These are phyloP conservation scores for Pampusana beccarii DNA, from an alignment of 2,113 vertebrate genomes.

Conservation along the genomic window DNA sequence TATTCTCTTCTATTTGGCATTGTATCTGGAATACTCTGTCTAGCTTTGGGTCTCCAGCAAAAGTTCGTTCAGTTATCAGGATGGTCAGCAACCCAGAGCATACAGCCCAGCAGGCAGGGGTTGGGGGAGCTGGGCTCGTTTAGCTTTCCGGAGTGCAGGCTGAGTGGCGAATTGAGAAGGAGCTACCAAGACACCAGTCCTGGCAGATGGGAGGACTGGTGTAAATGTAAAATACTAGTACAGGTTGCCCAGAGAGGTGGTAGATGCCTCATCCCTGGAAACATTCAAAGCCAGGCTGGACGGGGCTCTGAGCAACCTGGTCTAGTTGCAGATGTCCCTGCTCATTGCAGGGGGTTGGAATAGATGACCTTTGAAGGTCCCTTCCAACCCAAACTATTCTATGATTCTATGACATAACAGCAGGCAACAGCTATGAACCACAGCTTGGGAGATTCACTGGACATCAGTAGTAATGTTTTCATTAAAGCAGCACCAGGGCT, in stretches of 20 bases:
- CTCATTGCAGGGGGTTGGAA: no score
- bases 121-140: neutral
- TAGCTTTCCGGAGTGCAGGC: no score
- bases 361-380: no score
- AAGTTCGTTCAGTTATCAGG: neutral
- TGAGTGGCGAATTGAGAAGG: neutral
- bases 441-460: neutral
- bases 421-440: neutral
- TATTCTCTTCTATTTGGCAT: neutral
- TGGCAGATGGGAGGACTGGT: no score
- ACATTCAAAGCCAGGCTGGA: no score
- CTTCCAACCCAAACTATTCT: no score
- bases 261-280: no score
- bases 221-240: no score
- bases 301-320: no score
- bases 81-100: neutral
- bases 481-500: neutral
- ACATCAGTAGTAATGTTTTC: neutral
- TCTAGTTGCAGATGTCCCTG: no score
- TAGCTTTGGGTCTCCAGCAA: neutral
- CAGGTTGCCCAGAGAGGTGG: no score
- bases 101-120: fast-evolving
- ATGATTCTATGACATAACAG: neutral
- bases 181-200: neutral
- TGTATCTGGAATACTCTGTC: neutral